Percentiles rank a stretch among this genome's conserved stretches.
These are phyloP conservation scores for Coendou prehensilis DNA, from an alignment of 2,797 vertebrate species.

Conservation along the genomic window DNA sequence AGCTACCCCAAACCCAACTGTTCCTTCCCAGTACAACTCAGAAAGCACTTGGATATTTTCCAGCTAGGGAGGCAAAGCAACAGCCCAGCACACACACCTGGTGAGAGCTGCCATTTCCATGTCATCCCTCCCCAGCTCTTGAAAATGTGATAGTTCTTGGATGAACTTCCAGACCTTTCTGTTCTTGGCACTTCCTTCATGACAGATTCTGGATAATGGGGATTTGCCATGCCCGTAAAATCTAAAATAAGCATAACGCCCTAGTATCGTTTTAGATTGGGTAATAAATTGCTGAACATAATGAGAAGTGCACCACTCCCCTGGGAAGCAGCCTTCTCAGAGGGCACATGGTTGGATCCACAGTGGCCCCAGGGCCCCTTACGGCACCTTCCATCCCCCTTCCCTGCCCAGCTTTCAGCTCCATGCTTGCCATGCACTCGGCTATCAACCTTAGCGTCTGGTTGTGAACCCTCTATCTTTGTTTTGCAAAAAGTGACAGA, in stretches of 20 bases:
- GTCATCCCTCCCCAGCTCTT: neutral
- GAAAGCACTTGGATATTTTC: neutral
- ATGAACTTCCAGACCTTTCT: constrained; percentile 20
- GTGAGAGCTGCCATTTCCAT: neutral
- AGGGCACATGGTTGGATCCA: neutral
- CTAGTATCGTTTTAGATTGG: neutral
- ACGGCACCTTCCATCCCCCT: no score
- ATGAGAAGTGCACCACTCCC: neutral
- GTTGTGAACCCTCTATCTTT: constrained; percentile 60
- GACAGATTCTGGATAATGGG: constrained; percentile 28
- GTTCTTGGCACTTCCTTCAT: neutral
- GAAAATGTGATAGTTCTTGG: neutral
- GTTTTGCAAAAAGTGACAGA: constrained; percentile 78
- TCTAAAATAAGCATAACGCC: neutral
- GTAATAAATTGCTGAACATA: neutral
- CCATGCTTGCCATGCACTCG: fast-evolving
- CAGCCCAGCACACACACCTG: neutral
- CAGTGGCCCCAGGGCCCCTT: neutral
- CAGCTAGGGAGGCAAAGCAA: neutral
- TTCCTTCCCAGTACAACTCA: neutral
- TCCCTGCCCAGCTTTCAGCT: neutral
- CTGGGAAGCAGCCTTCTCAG: neutral
- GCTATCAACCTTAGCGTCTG: neutral
- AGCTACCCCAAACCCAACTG: fast-evolving
- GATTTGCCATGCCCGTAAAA: neutral